Conservation (phyloP, 1,140 invertebrate genomes). For the Chrysoperla carnea region DNA sequence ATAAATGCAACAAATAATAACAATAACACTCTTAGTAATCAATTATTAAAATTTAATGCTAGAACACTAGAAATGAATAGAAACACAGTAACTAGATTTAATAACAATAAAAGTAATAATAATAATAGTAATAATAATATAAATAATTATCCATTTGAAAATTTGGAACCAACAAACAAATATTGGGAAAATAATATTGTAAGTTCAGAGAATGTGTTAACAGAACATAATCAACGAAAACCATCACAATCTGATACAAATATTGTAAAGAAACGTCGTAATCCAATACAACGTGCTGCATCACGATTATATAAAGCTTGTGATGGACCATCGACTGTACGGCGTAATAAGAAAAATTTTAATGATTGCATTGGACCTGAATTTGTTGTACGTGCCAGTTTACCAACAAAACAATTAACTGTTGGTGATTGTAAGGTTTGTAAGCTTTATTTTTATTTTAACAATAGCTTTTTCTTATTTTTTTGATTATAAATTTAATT, state of each 20-base stretch:
- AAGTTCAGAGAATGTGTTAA: no score
- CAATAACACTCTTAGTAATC: no score
- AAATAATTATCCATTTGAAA: no score
- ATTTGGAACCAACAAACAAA: no score
- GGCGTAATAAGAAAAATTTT: slow-evolving; percentile 17
- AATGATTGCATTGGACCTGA: slow-evolving; percentile 45
- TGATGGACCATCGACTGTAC: slow-evolving; percentile 14
- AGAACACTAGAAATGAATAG: no score
- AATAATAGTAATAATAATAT: no score
- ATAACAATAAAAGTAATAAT: no score
- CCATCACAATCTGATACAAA: neutral
- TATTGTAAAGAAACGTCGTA: slow-evolving; percentile 20
- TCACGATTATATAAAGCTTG: slow-evolving; percentile 45
- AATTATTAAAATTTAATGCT: no score
- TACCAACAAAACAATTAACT: slow-evolving; percentile 36
- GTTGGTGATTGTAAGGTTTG: slow-evolving; percentile 14
- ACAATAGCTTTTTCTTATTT: neutral
- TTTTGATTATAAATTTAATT: neutral
- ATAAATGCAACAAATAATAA: no score
- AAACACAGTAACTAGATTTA: no score
- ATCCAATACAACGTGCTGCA: slow-evolving; percentile 50
- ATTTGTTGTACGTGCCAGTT: slow-evolving; percentile 48
- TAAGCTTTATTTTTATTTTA: neutral
- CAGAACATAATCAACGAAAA: no score
- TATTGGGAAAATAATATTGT: no score